Evolutionary conservation across 2,888 invertebrate species (phyloP).

Genomic region (Rhaphigaster nebulosa): DNA sequence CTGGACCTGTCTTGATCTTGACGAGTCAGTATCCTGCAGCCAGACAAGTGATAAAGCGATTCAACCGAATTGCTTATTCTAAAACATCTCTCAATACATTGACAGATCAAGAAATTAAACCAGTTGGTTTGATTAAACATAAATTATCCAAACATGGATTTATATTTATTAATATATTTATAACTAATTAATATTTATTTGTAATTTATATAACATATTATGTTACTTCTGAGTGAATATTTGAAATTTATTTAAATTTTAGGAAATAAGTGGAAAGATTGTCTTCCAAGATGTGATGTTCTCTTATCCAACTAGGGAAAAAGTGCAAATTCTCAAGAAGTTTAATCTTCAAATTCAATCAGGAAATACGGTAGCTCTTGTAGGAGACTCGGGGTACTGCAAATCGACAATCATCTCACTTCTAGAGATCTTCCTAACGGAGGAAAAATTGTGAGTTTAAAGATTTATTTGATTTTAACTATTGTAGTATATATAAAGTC

Average conservation of each 20-base stretch:
- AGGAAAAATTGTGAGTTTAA: constrained; percentile 57
- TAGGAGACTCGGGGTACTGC: constrained; percentile 57
- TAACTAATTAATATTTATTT: no score
- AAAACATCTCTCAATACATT: constrained; percentile 68
- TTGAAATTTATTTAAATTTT: constrained; percentile 59
- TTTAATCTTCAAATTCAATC: constrained; percentile 52
- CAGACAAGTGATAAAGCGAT: background rate
- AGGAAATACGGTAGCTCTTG: constrained; percentile 59
- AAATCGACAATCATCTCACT: no score
- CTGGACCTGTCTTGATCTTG: constrained; percentile 67
- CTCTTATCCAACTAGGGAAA: constrained; percentile 53
- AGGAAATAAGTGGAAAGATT: constrained; percentile 78
- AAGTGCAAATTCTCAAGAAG: constrained; percentile 51
- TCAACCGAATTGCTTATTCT: constrained; percentile 34
- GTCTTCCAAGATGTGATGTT: constrained; percentile 76
- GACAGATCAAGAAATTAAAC: constrained; percentile 69
- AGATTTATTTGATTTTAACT: background rate
- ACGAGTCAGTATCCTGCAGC: constrained; percentile 69
- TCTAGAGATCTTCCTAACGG: constrained; percentile 54
- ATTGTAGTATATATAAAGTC: no score
- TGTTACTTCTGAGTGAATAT: background rate
- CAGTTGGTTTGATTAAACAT: constrained; percentile 64
- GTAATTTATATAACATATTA: no score
- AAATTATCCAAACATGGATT: background rate
- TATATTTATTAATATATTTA: no score